These are phyloP conservation scores for Drosophila neonasuta DNA, from an alignment of 2,888 invertebrate species.

Conservation along the genomic window DNA sequence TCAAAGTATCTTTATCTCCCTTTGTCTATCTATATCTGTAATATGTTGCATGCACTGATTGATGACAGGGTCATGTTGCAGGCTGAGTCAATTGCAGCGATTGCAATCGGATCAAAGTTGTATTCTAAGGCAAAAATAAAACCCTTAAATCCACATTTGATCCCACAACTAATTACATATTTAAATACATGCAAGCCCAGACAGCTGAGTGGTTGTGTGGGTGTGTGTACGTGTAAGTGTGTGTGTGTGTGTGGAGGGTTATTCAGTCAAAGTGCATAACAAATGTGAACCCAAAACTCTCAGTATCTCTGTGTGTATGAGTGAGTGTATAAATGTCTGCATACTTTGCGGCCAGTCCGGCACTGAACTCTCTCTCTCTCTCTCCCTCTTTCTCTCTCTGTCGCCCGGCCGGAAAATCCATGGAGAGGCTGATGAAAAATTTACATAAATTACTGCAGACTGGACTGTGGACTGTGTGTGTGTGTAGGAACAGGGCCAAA, in stretches of 20 bases:
- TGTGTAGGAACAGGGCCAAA: slow-evolving; percentile 42
- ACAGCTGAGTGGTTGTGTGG: not conserved
- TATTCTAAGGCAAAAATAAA: slow-evolving; percentile 12
- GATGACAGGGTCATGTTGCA: slow-evolving; percentile 33
- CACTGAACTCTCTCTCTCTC: slow-evolving; percentile 22
- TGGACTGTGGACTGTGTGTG: slow-evolving; percentile 33
- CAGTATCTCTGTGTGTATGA: not conserved
- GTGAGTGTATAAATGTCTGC: slow-evolving; percentile 31
- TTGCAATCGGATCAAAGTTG: slow-evolving; percentile 16
- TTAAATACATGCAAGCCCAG: slow-evolving; percentile 63
- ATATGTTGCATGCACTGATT: slow-evolving; percentile 24
- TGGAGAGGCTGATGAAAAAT: slow-evolving; percentile 67
- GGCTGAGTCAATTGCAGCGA: slow-evolving; percentile 39
- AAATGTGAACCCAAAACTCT: slow-evolving; percentile 40
- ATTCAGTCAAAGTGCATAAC: slow-evolving; percentile 55
- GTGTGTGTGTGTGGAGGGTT: not conserved
- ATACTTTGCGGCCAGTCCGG: slow-evolving; percentile 50
- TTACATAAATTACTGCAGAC: slow-evolving; percentile 69
- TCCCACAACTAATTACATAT: slow-evolving; percentile 65
- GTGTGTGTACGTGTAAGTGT: not conserved
- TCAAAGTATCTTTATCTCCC: no score
- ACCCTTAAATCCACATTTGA: slow-evolving; percentile 56
- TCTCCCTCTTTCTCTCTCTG: not conserved
- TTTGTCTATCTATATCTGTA: not conserved
- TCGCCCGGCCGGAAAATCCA: slow-evolving; percentile 33